Base-by-base conservation (phyloP, 2,113 vertebrate genomes). In the Microcebus griseorufus region DNA sequence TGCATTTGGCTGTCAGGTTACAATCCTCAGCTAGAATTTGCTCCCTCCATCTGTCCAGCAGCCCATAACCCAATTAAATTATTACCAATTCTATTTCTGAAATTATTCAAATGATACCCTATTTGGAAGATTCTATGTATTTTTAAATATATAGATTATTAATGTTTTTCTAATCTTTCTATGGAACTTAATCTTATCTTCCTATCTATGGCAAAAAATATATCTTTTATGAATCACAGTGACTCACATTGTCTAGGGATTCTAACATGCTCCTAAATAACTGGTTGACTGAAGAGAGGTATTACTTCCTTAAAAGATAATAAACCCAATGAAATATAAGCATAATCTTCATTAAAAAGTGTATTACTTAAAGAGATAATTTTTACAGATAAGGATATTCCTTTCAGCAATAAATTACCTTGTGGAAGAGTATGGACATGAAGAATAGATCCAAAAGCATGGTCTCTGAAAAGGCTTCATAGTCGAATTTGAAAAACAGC, bases 401-500 rank as follows among this genome's bases (percentile, higher is more conserved):
- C 76, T 89, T 80, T 65, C 79, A 34, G 58, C 81, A 80, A 95
- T 12, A 90, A 96, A 65, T 98, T 98, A 99, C 99, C 99, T 99
- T 99, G 99, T 98, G 99, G 99, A 99, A 99, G 98, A 99, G 97
- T 83, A 99, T 99, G 97, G 99, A 99, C 99, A 99, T 99, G 98
- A 99, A 98, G 98, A 99, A 99, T 97, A 99, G 99, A 98, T 99
- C 99, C 95, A 99, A 99, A 60, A 99, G 99, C 98, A 99, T 99
- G 48, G 99, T 99, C 98, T 99, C 99, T 4, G 99, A 99, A 98
- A 99, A 99, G 88, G 99, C 99, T 90, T 98, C 99, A 98, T 99
- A 99, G 98, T 99, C 99, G 94, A 99, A 99, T 97, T 99, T 99
- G 99, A 99, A 99, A 98, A 99, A 99, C 95, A 99, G 99, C 97